These are phyloP conservation scores for Myrmecophaga tridactyla DNA, from an alignment of 2,113 vertebrate genomes.

Conservation along the genomic window DNA sequence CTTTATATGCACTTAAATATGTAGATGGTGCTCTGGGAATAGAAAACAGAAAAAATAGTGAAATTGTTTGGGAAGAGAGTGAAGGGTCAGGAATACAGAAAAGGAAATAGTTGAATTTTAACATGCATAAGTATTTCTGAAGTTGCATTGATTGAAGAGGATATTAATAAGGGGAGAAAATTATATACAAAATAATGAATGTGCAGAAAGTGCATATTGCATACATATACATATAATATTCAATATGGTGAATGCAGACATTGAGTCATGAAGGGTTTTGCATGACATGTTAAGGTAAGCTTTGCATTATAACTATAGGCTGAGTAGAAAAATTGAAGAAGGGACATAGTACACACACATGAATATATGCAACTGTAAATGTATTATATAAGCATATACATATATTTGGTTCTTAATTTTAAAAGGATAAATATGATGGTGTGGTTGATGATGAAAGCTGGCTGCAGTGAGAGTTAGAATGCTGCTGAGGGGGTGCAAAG, in stretches of 20 bases:
- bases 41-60: not conserved
- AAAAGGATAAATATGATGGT: not conserved
- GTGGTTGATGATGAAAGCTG: not conserved
- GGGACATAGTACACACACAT: not conserved
- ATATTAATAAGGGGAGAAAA: not conserved
- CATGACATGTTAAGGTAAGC: not conserved
- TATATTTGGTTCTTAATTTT: not conserved
- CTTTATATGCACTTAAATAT: not conserved
- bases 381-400: not conserved
- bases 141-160: too few relatives aligned
- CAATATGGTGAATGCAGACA: not conserved
- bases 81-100: not conserved
- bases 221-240: not conserved
- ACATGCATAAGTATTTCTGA: not conserved
- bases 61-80: not conserved
- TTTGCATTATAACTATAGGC: not conserved
- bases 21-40: not conserved
- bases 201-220: not conserved
- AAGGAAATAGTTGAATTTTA: not conserved
- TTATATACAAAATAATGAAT: not conserved
- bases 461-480: not conserved
- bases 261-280: not conserved
- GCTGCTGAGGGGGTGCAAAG: too few relatives aligned
- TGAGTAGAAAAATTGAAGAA: not conserved
- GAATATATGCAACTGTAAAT: not conserved